Evolutionary conservation across 1,140 invertebrate species (phyloP), one percentile per base, ranked within the genome.

Genomic region (Macrobrachium rosenbergii): DNA sequence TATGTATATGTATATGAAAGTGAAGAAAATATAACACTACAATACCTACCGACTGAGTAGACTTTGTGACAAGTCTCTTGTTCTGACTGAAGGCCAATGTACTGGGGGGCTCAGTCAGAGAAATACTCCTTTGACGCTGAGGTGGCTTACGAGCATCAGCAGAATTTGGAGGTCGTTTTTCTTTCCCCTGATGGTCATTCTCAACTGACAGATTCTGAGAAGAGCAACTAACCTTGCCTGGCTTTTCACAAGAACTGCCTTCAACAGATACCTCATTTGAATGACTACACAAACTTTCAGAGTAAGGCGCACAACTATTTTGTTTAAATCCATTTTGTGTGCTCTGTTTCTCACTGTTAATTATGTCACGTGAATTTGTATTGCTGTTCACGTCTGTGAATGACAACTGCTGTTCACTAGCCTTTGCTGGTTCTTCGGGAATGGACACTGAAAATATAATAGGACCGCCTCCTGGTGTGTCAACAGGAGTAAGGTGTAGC

Each of bases 391-490:
- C 28, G 3, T 3, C 28, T n/a, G n/a, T n/a, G n/a, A n/a, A n/a
- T 81, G 59, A 52, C 63, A 81, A 28, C 23, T 43, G 23, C 69
- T 69, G 37, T 37, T 82, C 28, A 60, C 59, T 64, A 63, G 60
- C 17, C 72, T 87, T 11, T 80, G 62, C 14, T 82, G 78, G 45
- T 73, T 80, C 58, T 63, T 87, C 85, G 16, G 88, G 83, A 60
- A 89, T 78, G 37, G 62, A 67, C 23, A 89, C 88, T 16, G 83
- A 89, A 76, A 81, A 89, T 37, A 84, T 63, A 12, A 89, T 80
- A 23, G 69, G 72, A 2, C 82, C 77, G 62, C 37, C 69, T 17
- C 75, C 69, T 19, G 82, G 43, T 14, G 43, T 58, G 37, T 63
- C 52, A 2, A 45, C 52, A 5, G 88, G 88, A 21, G 37, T 67